These are phyloP conservation scores for Zapus hudsonius DNA, from an alignment of 2,113 vertebrate genomes.

Conservation along the genomic window DNA sequence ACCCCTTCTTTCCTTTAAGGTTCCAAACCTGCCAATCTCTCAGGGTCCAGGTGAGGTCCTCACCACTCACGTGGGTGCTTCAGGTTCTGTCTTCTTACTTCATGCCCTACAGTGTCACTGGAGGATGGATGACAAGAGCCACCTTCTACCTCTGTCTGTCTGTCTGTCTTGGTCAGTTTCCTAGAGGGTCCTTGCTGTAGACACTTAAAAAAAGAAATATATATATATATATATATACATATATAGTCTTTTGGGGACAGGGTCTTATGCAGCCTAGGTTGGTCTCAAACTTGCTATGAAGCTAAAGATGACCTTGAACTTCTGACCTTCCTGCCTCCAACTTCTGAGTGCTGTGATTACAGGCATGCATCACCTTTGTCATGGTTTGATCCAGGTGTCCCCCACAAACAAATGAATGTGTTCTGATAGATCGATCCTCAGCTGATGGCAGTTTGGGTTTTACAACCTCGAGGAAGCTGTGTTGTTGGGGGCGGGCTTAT, in stretches of 20 bases:
- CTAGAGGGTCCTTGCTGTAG: too few relatives aligned
- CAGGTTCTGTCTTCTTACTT: neutral
- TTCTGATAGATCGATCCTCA: too few relatives aligned
- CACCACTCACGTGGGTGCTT: neutral
- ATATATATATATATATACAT: too few relatives aligned
- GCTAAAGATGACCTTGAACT: too few relatives aligned
- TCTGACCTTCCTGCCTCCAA: neutral
- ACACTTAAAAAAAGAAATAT: too few relatives aligned
- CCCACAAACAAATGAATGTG: too few relatives aligned
- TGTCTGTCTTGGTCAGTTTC: neutral
- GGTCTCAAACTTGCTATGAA: neutral
- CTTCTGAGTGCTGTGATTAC: neutral
- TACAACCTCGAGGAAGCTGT: too few relatives aligned
- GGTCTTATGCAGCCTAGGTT: neutral
- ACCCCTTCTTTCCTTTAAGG: neutral
- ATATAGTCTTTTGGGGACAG: too few relatives aligned
- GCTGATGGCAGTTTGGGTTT: too few relatives aligned
- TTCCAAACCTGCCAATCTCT: neutral
- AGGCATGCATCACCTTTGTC: neutral
- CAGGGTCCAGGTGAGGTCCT: neutral
- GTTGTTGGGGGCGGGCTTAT: too few relatives aligned
- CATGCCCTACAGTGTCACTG: neutral
- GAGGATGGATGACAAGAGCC: neutral
- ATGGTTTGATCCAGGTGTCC: too few relatives aligned
- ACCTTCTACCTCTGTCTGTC: neutral